Percentiles rank a stretch among this genome's conserved stretches.
These are phyloP conservation scores for Macrochelys suwanniensis DNA, from an alignment of 2,797 vertebrate genomes.

Conservation along the genomic window DNA sequence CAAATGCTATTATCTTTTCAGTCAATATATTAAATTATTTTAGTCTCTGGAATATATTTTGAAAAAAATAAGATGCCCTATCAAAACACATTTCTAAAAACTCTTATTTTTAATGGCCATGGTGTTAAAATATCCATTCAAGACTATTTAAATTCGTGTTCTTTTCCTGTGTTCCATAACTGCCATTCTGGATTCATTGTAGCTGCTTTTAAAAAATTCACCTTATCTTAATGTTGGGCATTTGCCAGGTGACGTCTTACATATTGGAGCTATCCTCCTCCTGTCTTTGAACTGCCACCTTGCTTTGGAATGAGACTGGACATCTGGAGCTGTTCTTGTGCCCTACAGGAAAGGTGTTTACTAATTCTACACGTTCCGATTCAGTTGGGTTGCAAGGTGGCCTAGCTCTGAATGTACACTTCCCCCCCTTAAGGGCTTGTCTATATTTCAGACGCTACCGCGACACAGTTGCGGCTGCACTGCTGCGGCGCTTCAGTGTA, in stretches of 20 bases:
- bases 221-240: background rate
- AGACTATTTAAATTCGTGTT: background rate
- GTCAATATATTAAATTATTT: background rate
- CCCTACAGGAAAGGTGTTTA: background rate
- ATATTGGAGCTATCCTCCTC: too few relatives aligned
- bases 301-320: too few relatives aligned
- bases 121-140: background rate
- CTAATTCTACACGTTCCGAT: background rate
- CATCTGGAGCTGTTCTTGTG: background rate
- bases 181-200: background rate
- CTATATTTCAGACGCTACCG: background rate
- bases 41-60: background rate
- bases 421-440: fast-evolving
- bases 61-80: background rate
- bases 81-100: background rate
- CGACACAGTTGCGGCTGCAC: too few relatives aligned
- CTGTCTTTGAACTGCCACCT: background rate
- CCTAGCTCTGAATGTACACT: background rate
- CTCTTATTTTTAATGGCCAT: background rate
- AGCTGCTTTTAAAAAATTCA: background rate
- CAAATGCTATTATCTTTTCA: background rate
- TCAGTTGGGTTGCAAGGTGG: background rate
- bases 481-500: background rate
- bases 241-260: background rate
- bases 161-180: background rate